Conservation (phyloP, 2,888 invertebrate species). For the Drosophila monieri region DNA sequence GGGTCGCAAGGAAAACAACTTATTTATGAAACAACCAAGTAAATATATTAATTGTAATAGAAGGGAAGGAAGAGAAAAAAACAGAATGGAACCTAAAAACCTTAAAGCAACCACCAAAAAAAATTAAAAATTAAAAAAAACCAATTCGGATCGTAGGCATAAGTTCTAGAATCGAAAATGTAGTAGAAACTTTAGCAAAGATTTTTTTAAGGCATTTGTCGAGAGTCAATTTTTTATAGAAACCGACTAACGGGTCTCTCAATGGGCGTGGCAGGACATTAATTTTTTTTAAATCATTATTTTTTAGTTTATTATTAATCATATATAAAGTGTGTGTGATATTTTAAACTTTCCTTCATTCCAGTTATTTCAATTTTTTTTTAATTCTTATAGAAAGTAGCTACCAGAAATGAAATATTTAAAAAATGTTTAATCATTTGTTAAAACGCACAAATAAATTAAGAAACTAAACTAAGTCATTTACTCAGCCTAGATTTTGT, state of each 20-base stretch:
- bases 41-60: slow-evolving; percentile 31
- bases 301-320: background rate
- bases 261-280: slow-evolving; percentile 16
- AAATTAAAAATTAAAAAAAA: background rate
- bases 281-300: background rate
- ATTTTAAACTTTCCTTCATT: background rate
- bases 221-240: slow-evolving; percentile 38
- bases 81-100: slow-evolving; percentile 18
- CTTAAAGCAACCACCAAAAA: slow-evolving; percentile 27
- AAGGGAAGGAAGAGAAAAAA: background rate
- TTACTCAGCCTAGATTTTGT: background rate
- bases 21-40: slow-evolving; percentile 54
- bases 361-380: background rate
- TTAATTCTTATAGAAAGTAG: background rate
- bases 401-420: background rate
- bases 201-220: slow-evolving; percentile 24
- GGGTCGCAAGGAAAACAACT: slow-evolving; percentile 31
- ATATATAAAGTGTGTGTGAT: slow-evolving; percentile 2
- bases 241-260: slow-evolving; percentile 18
- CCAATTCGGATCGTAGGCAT: slow-evolving; percentile 31
- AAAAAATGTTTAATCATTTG: background rate
- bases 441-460: background rate
- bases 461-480: background rate
- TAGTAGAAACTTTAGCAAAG: slow-evolving; percentile 36
- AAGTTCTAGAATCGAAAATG: slow-evolving; percentile 39